Base-by-base conservation (phyloP, 2,888 invertebrate genomes). In the Epistrophella euchroma region DNA sequence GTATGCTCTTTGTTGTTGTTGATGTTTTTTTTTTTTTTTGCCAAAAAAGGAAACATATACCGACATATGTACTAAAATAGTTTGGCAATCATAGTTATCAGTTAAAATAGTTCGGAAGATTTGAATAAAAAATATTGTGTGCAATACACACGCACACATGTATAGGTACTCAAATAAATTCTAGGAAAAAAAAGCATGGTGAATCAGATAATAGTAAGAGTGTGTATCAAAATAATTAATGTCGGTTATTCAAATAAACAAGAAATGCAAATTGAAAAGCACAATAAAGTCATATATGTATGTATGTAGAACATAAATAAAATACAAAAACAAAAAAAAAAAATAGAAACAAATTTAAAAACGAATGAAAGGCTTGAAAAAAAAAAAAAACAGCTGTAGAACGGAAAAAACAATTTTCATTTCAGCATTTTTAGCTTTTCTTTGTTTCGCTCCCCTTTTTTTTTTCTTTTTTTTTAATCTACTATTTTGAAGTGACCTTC, bases 401-500 rank as follows among this genome's bases (percentile, higher is more conserved):
- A 66, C 5, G 22, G 22, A 58, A 68, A 80, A 85, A 76, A 45
- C 72, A 40, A 72, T 72, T 72, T 72, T 66, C 43, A 60, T 71
- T 66, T 56, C 17, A 72, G 28, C n/a, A 32, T 55, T 52, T 58
- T 56, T 45, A 64, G 55, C 17, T 13, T n/a, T 40, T 32, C 22
- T 43, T 62, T 32, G 10, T 47, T 37, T 35, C 22, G 28, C 25
- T 15, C 43, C 52, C 56, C 56, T 55, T 32, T 52, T n/a, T n/a
- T n/a, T n/a, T n/a, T n/a, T n/a, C 52, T n/a, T 15, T 28, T 40
- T 40, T 58, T 50, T 35, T 52, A 50, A 32, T 35, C 68, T 66
- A 58, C 52, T 32, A 52, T 79, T 84, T 68, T 81, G 45, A 85
- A 77, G 70, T 81, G 86, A 86, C 86, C 86, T 86, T 81, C 86